phyloP scores from a whole-genome alignment of 2,113 vertebrate species.

The Nothocercus nigrocapillus region DNA sequence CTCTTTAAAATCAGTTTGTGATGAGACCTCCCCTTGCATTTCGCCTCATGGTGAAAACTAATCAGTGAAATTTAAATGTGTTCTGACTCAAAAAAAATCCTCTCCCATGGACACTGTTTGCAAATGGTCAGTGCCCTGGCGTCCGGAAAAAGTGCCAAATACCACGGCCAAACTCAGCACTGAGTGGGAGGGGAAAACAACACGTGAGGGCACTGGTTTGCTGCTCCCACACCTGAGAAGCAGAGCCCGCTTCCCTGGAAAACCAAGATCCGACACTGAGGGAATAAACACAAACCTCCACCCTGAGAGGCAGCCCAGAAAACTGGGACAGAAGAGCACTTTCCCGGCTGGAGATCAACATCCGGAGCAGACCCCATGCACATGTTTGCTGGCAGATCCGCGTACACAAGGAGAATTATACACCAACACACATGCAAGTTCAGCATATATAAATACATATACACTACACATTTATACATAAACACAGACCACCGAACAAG shows the following conservation, averaged over 20 bases:
- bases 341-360: background rate
- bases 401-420: background rate
- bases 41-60: background rate
- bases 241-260: background rate
- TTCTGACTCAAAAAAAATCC: background rate
- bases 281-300: background rate
- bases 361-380: background rate
- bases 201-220: too few relatives aligned
- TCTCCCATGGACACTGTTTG: background rate
- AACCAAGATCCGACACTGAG: background rate
- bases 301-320: background rate
- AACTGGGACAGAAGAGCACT: background rate
- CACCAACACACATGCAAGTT: background rate
- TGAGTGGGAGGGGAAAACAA: background rate
- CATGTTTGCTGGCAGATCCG: background rate
- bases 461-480: background rate
- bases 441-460: background rate
- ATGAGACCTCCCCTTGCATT: background rate
- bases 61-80: background rate
- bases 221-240: too few relatives aligned
- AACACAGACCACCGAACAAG: background rate
- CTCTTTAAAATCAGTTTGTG: background rate
- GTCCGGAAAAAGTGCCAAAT: background rate
- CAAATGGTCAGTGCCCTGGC: background rate
- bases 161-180: background rate